phyloP scores from a whole-genome alignment of 2,113 vertebrate genomes.

The Psophia crepitans region DNA sequence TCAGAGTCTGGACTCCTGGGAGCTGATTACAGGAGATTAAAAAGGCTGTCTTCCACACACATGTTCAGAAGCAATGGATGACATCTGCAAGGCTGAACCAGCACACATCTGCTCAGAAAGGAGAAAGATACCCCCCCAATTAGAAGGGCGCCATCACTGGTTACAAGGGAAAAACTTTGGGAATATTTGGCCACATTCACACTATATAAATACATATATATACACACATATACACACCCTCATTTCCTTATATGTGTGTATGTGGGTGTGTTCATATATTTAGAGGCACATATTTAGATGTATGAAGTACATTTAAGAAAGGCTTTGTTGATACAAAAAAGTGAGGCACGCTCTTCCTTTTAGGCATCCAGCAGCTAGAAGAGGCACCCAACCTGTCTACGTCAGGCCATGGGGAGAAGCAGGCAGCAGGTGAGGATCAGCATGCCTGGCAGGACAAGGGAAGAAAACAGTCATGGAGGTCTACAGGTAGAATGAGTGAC shows the following conservation, averaged over 20 bases:
- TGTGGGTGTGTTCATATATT: neutral
- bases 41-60: slow-evolving; percentile 63
- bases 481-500: neutral
- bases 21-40: slow-evolving; percentile 70
- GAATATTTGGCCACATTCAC: neutral
- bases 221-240: neutral
- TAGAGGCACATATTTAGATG: neutral
- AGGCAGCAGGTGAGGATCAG: neutral
- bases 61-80: slow-evolving; percentile 56
- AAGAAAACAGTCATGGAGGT: neutral
- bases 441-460: rapidly evolving
- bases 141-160: slow-evolving; percentile 35
- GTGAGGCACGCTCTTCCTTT: neutral
- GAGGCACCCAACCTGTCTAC: neutral
- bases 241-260: neutral
- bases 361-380: neutral
- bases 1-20: slow-evolving; percentile 50
- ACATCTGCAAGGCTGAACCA: slow-evolving; percentile 29
- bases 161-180: slow-evolving; percentile 20
- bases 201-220: neutral
- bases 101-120: slow-evolving; percentile 16
- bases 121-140: slow-evolving; percentile 64
- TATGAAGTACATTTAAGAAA: neutral
- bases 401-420: neutral
- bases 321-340: neutral